phyloP scores from a whole-genome alignment of 2,797 vertebrate species.

The Cetoscarus ocellatus region DNA sequence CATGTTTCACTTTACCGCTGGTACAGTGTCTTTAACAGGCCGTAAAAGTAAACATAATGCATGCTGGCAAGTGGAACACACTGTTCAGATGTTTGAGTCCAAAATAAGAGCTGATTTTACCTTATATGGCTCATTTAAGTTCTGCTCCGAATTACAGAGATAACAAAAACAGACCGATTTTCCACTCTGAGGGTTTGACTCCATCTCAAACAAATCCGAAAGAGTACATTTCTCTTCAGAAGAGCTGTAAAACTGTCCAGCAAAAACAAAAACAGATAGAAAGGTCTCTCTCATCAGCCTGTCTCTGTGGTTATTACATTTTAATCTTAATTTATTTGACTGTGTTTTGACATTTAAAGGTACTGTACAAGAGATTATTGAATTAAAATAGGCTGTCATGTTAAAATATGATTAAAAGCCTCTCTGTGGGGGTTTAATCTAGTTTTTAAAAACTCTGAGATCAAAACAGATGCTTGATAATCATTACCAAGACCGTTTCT shows the following conservation, averaged over 20 bases:
- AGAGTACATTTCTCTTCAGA: constrained; percentile 15
- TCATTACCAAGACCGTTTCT: not conserved
- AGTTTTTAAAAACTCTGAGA: not conserved
- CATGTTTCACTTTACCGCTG: constrained; percentile 20
- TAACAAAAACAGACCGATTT: constrained; percentile 35
- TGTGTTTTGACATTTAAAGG: not conserved
- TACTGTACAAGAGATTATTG: no score
- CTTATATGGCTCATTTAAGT: constrained; percentile 30
- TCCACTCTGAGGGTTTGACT: constrained; percentile 25
- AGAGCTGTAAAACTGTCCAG: constrained; percentile 5
- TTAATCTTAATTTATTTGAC: not conserved
- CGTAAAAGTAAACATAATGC: constrained; percentile 6
- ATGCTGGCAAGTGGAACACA: constrained; percentile 26
- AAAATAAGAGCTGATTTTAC: constrained; percentile 16
- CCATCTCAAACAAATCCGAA: not conserved
- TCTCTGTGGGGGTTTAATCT: not conserved
- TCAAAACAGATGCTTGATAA: not conserved
- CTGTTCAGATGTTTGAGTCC: constrained; percentile 5
- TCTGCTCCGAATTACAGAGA: constrained; percentile 31
- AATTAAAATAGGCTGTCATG: not conserved
- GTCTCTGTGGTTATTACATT: not conserved
- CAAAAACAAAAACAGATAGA: constrained; percentile 18
- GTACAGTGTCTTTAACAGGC: constrained; percentile 16
- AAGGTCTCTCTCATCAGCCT: not conserved
- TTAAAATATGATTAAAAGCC: not conserved